Evolutionary conservation across 2,888 invertebrate species (phyloP), one percentile per base, ranked within the genome.

Genomic region (Nomada ferruginata): DNA sequence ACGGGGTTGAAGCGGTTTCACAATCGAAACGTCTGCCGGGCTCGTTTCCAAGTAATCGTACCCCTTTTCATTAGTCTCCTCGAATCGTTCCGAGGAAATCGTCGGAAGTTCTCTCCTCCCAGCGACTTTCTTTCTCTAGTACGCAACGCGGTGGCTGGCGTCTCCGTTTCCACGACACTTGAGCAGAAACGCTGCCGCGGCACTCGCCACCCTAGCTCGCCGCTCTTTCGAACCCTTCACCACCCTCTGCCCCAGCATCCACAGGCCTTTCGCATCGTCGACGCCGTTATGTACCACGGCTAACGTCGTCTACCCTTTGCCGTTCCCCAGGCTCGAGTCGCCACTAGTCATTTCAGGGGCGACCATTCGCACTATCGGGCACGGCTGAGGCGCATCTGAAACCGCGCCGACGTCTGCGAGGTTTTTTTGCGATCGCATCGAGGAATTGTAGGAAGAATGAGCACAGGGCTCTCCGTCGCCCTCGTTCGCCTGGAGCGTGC

Each of bases 141-240:
- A 63, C 71, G 55, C 75, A 63, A 66, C 74, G 36, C 60, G n/a
- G 3, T 11, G 13, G 29, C 71, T 60, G 26, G 42, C 75, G 69
- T 83, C 82, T 82, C 83, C 83, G 87, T 87, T 87, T 85, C 86
- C 64, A 79, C 87, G 87, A 85, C 88, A 89, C 89, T 89, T 87
- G 87, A 91, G 87, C 84, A 88, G 91, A 91, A 91, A 91, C 89
- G 91, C 90, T 91, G 91, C 88, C 89, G 89, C 89, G 89, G 91
- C 91, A 91, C 90, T 90, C 90, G 90, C 83, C 88, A 83, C 89
- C 89, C 88, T 82, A 65, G 79, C 80, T 72, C 84, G 82, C 89
- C 89, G 84, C 87, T 86, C 89, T 89, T 82, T 85, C 69, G 79
- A 89, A 77, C 84, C 80, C 89, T 87, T 86, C 86, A 79, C 77